These are phyloP conservation scores for Calliphora vicina DNA, from an alignment of 1,140 invertebrate genomes.

Conservation along the genomic window DNA sequence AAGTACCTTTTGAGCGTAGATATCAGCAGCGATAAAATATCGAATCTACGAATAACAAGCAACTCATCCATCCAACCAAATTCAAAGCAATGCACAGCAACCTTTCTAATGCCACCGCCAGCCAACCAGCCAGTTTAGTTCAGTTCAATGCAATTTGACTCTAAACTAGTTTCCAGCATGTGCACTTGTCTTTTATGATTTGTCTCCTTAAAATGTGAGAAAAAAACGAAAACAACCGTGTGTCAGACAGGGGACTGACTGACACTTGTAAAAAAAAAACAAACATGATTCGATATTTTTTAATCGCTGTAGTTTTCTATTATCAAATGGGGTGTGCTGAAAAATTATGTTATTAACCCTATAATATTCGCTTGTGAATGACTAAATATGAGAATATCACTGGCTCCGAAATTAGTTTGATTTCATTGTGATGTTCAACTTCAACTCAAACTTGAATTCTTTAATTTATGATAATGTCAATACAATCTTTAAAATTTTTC, in stretches of 20 bases:
- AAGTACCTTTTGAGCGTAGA: not conserved
- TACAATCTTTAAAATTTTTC: too few relatives aligned
- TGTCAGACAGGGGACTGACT: not conserved
- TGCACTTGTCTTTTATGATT: conserved; percentile 5
- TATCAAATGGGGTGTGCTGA: too few relatives aligned
- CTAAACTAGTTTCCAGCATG: conserved; percentile 2
- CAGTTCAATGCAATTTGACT: conserved; percentile 3
- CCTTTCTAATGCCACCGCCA: not conserved
- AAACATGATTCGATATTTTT: too few relatives aligned
- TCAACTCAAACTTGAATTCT: too few relatives aligned
- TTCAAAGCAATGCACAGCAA: not conserved
- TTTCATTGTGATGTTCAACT: too few relatives aligned
- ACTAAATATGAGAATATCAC: too few relatives aligned
- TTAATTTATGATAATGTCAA: too few relatives aligned
- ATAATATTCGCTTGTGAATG: too few relatives aligned
- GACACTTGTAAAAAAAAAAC: too few relatives aligned
- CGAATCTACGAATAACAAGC: not conserved
- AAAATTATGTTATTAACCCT: too few relatives aligned
- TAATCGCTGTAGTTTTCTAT: too few relatives aligned
- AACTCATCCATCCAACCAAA: not conserved
- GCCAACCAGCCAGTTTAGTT: not conserved
- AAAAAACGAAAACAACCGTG: not conserved
- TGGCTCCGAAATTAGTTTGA: too few relatives aligned
- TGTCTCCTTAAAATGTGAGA: not conserved
- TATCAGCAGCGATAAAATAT: not conserved